Evolutionary conservation across 53 echinoderm and acorn worm genomes (phyloP).

Genomic region (Arbacia lixula): DNA sequence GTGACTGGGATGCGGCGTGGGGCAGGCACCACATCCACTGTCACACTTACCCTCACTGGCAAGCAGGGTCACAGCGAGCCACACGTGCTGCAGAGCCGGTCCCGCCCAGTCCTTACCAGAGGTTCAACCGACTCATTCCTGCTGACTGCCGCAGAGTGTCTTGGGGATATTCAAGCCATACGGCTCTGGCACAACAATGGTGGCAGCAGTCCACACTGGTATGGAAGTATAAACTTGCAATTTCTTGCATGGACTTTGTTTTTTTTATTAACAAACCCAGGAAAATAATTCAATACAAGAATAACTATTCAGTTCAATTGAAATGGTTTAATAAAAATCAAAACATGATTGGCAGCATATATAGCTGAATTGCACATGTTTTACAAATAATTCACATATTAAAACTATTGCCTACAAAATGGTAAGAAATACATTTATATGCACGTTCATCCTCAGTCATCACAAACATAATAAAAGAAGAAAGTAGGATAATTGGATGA

Average conservation of each 20-base stretch:
- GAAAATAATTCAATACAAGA: no score
- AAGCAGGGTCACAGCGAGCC: constrained; percentile 66
- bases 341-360: no score
- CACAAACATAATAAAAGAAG: no score
- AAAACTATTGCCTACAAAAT: no score
- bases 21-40: constrained; percentile 83
- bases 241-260: no score
- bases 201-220: constrained; percentile 84
- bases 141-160: constrained; percentile 72
- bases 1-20: constrained; percentile 87
- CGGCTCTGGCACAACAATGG: constrained; percentile 88
- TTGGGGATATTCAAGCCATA: constrained; percentile 73
- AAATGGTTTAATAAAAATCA: no score
- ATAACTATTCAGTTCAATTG: no score
- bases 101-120: constrained; percentile 57
- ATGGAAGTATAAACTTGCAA: constrained; percentile 13
- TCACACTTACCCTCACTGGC: constrained; percentile 81
- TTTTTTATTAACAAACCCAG: not conserved
- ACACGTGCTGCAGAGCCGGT: constrained; percentile 69
- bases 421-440: no score
- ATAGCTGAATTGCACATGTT: no score
- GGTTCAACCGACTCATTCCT: constrained; percentile 80
- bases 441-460: no score
- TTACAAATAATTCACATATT: no score
- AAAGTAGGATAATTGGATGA: no score